Conservation (phyloP, 2,113 vertebrate genomes). For the Chionomys nivalis region DNA sequence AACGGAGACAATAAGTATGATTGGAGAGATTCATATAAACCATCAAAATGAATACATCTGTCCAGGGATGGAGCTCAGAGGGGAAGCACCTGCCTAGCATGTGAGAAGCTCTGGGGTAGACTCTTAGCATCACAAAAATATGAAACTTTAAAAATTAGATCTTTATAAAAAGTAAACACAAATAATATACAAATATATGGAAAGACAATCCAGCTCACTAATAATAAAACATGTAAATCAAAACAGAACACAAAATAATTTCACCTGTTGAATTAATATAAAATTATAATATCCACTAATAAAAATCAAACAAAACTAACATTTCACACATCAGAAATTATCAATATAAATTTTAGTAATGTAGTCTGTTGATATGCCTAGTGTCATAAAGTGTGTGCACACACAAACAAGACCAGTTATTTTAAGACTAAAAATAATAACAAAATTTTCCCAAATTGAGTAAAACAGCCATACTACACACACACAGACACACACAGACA, state of each 20-base stretch:
- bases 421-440: conserved; percentile 36
- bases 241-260: conserved; percentile 49
- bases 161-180: conserved; percentile 11
- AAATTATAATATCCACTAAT: conserved; percentile 16
- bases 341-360: not conserved
- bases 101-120: not conserved
- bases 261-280: conserved; percentile 7
- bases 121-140: not conserved
- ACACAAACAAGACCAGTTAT: not conserved
- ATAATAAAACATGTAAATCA: conserved; percentile 36
- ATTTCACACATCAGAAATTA: not conserved
- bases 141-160: not conserved
- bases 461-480: not conserved
- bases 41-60: not conserved
- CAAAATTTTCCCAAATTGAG: not conserved
- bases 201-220: not conserved
- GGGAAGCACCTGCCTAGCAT: not conserved
- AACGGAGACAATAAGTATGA: not conserved
- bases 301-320: conserved; percentile 28
- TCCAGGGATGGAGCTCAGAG: not conserved
- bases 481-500: no score
- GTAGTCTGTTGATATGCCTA: not conserved
- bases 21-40: not conserved
- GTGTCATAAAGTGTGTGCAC: not conserved
- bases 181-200: conserved; percentile 3